Conservation (phyloP, 2,888 invertebrate species). For the Griposia aprilina region DNA sequence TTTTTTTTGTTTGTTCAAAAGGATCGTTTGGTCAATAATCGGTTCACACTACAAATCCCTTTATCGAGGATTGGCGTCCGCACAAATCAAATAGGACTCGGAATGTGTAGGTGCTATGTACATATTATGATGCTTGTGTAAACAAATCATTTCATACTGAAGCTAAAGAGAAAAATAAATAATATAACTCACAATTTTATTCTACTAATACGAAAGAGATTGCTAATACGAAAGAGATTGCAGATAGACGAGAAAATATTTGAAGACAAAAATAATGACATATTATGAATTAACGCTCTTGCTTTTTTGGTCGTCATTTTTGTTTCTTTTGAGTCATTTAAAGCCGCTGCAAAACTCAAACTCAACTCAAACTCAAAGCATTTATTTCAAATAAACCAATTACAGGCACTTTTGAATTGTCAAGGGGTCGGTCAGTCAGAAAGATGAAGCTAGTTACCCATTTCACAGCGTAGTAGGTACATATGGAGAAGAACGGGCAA, state of each 20-base stretch:
- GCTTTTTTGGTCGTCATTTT: constrained; percentile 3
- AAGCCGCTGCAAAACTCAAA: constrained; percentile 36
- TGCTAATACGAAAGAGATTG: constrained; percentile 24
- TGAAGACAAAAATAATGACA: constrained; percentile 42
- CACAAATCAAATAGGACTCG: constrained; percentile 56
- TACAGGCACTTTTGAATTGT: too few relatives aligned
- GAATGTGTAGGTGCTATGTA: constrained; percentile 20
- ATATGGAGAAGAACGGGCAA: too few relatives aligned
- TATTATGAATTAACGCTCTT: constrained; percentile 41
- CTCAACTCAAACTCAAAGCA: too few relatives aligned
- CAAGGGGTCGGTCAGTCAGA: too few relatives aligned
- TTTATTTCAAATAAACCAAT: too few relatives aligned
- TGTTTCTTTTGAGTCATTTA: constrained; percentile 42
- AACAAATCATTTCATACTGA: constrained; percentile 27
- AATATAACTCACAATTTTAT: constrained; percentile 13
- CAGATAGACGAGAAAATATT: constrained; percentile 15
- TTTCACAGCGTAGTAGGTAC: too few relatives aligned
- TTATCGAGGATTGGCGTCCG: constrained; percentile 50
- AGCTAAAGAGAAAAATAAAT: constrained; percentile 26
- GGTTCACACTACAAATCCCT: constrained; percentile 54
- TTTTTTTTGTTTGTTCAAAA: constrained; percentile 44
- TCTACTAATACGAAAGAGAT: background rate
- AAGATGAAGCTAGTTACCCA: too few relatives aligned
- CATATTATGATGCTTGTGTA: constrained; percentile 10
- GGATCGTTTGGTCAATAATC: constrained; percentile 56